These are phyloP conservation scores for Choloepus didactylus DNA, from an alignment of 2,797 vertebrate species.

Conservation along the genomic window DNA sequence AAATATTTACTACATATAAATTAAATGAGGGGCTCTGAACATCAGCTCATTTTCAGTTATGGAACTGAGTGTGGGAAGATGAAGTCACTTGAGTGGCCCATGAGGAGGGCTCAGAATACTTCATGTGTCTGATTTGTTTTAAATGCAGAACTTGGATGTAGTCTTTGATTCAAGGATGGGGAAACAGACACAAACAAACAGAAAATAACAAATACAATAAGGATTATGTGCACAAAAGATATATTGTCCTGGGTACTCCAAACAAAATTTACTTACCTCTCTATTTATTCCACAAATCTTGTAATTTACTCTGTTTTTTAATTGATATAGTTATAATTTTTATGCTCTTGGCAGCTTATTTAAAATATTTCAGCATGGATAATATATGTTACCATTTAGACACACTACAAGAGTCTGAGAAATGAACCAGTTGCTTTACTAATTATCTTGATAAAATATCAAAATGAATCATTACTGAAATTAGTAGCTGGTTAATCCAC, in stretches of 20 bases:
- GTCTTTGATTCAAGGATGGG: neutral
- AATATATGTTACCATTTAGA: neutral
- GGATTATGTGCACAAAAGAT: neutral
- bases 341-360: neutral
- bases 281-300: neutral
- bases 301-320: neutral
- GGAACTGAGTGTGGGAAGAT: neutral
- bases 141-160: neutral
- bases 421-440: neutral
- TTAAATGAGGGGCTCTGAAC: neutral
- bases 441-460: neutral
- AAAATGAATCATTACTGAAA: constrained; percentile 10
- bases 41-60: neutral
- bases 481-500: neutral
- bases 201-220: neutral
- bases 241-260: neutral
- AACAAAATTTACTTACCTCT: neutral
- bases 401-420: neutral
- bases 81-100: neutral
- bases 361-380: neutral
- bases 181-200: neutral
- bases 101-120: neutral
- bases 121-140: neutral
- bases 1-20: neutral
- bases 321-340: neutral